Percentiles rank a stretch among this genome's conserved stretches.
phyloP scores from a whole-genome alignment of 2,113 vertebrate genomes.

The Ariopsis seemanni region DNA sequence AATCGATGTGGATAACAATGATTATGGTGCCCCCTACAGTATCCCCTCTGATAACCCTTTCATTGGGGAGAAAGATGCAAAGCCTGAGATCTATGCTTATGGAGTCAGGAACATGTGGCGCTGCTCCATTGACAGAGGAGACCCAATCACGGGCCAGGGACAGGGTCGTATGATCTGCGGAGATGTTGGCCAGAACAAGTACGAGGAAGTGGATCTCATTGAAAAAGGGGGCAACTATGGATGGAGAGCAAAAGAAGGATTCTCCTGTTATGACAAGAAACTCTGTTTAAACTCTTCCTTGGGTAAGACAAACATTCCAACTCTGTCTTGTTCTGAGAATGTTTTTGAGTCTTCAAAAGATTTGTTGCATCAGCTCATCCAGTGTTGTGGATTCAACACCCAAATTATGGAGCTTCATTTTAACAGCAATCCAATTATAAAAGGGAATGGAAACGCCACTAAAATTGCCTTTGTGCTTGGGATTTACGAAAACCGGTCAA shows the following conservation, averaged over 20 bases:
- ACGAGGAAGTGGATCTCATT: constrained; percentile 79
- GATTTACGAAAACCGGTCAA: neutral
- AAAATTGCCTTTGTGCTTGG: neutral
- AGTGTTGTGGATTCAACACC: neutral
- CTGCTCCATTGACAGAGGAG: constrained; percentile 79
- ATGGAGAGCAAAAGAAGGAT: constrained; percentile 82
- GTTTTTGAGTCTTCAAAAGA: neutral
- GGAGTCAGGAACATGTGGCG: constrained; percentile 84
- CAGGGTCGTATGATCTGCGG: constrained; percentile 77
- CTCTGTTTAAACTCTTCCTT: constrained; percentile 79
- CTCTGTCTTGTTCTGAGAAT: neutral
- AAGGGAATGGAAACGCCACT: neutral
- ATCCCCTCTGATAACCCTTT: constrained; percentile 80
- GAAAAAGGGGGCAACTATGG: constrained; percentile 80
- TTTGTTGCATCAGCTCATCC: neutral
- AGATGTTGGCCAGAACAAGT: constrained; percentile 82
- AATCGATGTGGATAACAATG: constrained; percentile 72
- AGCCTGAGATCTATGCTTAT: constrained; percentile 78
- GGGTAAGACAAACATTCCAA: constrained; percentile 60
- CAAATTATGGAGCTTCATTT: neutral
- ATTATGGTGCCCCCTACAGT: constrained; percentile 70
- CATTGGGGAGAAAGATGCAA: constrained; percentile 62
- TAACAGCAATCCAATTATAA: neutral
- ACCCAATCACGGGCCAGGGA: constrained; percentile 64
- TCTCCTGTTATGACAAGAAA: constrained; percentile 78